Evolutionary conservation across 2,888 invertebrate genomes (phyloP).

Genomic region (Tipula helvola): DNA sequence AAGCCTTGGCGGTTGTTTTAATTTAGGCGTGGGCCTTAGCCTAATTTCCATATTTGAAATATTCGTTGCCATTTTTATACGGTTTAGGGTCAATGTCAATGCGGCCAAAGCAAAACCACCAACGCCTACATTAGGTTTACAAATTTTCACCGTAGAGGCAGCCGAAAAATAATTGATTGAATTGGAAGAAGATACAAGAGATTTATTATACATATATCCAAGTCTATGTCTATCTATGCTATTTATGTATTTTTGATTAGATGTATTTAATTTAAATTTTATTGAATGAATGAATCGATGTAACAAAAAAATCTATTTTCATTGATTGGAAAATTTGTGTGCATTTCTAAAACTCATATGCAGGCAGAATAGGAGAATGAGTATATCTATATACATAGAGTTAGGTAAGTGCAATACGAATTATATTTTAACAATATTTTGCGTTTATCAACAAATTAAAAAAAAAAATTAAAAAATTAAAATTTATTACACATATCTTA

Average conservation of each 20-base stretch:
- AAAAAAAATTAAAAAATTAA: too few species aligned
- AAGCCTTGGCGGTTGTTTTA: constrained; percentile 34
- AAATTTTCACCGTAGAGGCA: neutral
- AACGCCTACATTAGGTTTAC: neutral
- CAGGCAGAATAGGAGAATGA: neutral
- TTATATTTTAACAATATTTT: too few species aligned
- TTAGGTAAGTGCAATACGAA: too few species aligned
- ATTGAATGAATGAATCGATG: neutral
- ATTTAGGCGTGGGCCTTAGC: constrained; percentile 32
- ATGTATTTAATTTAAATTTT: neutral
- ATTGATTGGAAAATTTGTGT: neutral
- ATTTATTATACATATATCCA: neutral
- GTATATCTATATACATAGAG: neutral
- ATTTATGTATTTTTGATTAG: neutral
- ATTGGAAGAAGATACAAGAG: neutral
- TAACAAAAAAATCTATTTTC: neutral
- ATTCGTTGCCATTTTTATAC: constrained; percentile 29
- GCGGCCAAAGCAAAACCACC: neutral
- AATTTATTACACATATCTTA: too few species aligned
- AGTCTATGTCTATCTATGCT: neutral
- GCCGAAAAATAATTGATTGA: neutral
- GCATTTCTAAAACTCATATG: neutral
- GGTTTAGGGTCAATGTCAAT: constrained; percentile 16
- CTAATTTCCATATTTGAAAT: constrained; percentile 32
- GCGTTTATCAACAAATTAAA: too few species aligned